A percentile compares a stretch with the other conserved stretches of the same genome.
Evolutionary conservation across 2,797 vertebrate genomes (phyloP).

Genomic region (Rousettus madagascariensis): DNA sequence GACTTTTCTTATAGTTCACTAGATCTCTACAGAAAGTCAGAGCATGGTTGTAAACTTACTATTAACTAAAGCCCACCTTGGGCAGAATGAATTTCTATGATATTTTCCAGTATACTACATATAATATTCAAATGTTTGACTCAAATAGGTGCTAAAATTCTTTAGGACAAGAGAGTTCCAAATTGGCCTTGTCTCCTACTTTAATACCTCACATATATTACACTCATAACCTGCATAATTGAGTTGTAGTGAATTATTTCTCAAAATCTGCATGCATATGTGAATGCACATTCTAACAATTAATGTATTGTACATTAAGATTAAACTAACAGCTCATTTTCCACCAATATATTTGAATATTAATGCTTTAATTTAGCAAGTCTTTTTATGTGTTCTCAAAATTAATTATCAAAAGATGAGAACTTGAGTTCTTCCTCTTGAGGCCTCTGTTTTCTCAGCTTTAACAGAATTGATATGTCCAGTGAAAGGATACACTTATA

Average conservation of each 20-base stretch:
- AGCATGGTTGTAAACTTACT: neutral
- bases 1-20: neutral
- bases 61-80: neutral
- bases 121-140: neutral
- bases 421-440: neutral
- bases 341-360: neutral
- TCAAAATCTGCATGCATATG: neutral
- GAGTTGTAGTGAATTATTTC: neutral
- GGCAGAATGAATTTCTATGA: neutral
- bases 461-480: neutral
- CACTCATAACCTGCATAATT: neutral
- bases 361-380: neutral
- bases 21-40: neutral
- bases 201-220: neutral
- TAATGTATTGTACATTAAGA: neutral
- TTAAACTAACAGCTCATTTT: neutral
- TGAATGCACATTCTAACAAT: neutral
- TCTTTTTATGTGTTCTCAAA: neutral
- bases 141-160: neutral
- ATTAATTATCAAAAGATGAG: neutral
- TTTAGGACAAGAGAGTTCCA: neutral
- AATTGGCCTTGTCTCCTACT: neutral
- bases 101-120: neutral
- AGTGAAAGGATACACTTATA: neutral
- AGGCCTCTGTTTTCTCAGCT: neutral